A percentile compares a stretch with the other conserved stretches of the same genome.
Conservation (phyloP, 2,888 invertebrate genomes). For the Eilema sororculum region DNA sequence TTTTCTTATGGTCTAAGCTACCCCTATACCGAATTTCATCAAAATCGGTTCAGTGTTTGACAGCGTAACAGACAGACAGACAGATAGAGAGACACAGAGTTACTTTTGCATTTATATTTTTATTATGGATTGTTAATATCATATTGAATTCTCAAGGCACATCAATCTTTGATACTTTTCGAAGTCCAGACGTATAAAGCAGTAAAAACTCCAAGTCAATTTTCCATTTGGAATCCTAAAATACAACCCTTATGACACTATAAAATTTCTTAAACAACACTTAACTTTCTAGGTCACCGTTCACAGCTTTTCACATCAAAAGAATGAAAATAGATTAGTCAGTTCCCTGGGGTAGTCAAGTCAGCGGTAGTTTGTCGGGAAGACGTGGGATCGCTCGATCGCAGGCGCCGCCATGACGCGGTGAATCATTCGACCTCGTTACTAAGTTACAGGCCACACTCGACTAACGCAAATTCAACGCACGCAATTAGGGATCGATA, state of each 20-base stretch:
- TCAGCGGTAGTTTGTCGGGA: constrained; percentile 45
- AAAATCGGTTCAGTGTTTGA: too few species aligned
- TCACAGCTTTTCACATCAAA: constrained; percentile 52
- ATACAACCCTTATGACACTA: not conserved
- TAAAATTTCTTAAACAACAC: not conserved
- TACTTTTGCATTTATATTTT: too few species aligned
- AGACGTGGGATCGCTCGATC: constrained; percentile 61
- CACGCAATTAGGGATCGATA: constrained; percentile 29
- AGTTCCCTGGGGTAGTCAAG: constrained; percentile 55
- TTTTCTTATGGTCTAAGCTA: too few species aligned
- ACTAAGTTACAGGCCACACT: constrained; percentile 43
- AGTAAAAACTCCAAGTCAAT: not conserved
- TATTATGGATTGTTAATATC: too few species aligned
- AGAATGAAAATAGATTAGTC: constrained; percentile 69
- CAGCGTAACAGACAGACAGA: too few species aligned
- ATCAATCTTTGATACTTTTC: too few species aligned
- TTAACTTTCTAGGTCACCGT: constrained; percentile 44
- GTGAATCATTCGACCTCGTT: constrained; percentile 79
- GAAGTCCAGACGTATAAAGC: too few species aligned
- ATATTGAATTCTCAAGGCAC: too few species aligned
- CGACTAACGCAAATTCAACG: constrained; percentile 30
- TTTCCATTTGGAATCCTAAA: not conserved
- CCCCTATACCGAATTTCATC: too few species aligned
- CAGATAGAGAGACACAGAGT: too few species aligned
- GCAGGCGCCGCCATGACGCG: constrained; percentile 76